Base-by-base conservation (phyloP, 2,797 vertebrate genomes). In the Poecilia picta region DNA sequence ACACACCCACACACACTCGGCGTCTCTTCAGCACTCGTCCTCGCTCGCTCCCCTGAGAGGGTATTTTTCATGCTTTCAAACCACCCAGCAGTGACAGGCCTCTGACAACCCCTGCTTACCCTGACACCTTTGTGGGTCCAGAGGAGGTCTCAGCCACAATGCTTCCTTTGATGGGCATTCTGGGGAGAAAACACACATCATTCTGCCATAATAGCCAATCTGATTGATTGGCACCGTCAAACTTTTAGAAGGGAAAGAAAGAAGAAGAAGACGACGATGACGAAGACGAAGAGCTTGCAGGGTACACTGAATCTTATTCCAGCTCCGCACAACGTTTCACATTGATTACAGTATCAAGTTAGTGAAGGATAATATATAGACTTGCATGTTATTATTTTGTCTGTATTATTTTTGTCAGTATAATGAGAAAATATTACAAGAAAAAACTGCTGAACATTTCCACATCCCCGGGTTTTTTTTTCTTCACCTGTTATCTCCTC, bases 61-160 rank as follows among this genome's bases (percentile, higher is more conserved):
- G 85, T 85, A 91, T 95, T 95, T 94, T 94, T 95, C 94, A 95
- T 93, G 91, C 91, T 91, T 92, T 94, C 91, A 89, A 91, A 92
- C 88, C 94, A 90, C 86, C 93, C 87, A 55, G 82, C 93, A 90
- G 88, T 95, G 95, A 95, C 94, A 93, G 90, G 91, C 57, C 89
- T 91, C 81, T 93, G 95, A 95, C 94, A 94, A 92, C 85, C 85
- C 77, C 85, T 90, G 91, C 92, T 91, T 88, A 88, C 92, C 86
- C 89, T 94, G 94, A 93, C 94, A 94, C 94, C 92, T 94, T 89
- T 87, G 90, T 85, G 92, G 92, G 88, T 90, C 92, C 93, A 89
- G 80, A 90, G 86, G 92, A 91, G 87, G 83, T 85, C 92, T 91
- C 80, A 86, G 76, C 79, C 85, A 86, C 90, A 86, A 88, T 86